A percentile compares a stretch with the other conserved stretches of the same genome.
Conservation (phyloP, 2,888 invertebrate genomes). For the Pecten maximus region DNA sequence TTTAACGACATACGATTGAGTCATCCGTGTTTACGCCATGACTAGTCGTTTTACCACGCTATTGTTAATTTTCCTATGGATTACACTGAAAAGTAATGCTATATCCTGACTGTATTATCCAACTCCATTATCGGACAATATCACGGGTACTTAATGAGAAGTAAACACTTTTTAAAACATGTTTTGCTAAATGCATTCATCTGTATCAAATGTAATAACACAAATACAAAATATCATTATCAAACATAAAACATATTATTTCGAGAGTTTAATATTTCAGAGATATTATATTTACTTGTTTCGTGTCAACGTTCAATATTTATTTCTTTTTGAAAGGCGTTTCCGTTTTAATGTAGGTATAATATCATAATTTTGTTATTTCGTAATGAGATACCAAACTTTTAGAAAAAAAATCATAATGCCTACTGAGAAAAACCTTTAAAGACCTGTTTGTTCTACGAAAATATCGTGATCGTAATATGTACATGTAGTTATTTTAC, state of each 20-base stretch:
- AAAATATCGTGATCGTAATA: neutral
- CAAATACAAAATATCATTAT: slow-evolving; percentile 24
- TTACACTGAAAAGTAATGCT: neutral
- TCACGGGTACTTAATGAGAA: neutral
- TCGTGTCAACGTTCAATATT: slow-evolving; percentile 5
- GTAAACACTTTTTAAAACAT: neutral
- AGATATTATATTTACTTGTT: neutral
- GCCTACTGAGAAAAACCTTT: neutral
- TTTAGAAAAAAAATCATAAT: neutral
- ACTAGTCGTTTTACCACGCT: neutral
- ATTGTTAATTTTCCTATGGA: neutral
- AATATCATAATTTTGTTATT: neutral
- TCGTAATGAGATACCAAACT: neutral
- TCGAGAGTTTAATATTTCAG: neutral
- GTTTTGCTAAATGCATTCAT: neutral
- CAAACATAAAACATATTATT: neutral
- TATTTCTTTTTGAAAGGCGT: neutral
- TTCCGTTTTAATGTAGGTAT: neutral
- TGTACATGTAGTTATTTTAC: neutral
- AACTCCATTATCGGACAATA: neutral
- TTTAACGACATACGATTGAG: neutral
- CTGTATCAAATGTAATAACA: neutral
- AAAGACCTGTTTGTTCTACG: neutral
- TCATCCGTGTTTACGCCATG: neutral
- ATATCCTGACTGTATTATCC: neutral